Base-by-base conservation (phyloP, 2,888 invertebrate genomes). In the Arctia plantaginis region DNA sequence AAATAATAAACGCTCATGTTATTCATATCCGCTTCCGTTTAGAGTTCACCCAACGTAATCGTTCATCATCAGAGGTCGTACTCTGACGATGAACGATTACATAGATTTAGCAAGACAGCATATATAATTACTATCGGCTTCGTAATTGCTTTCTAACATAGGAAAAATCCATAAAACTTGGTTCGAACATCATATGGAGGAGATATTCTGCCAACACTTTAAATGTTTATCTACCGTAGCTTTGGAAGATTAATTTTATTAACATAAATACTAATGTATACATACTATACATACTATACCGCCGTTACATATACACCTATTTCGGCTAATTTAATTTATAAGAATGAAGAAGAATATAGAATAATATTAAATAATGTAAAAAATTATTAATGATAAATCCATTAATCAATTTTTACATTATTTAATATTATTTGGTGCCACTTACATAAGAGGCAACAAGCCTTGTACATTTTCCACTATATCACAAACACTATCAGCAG, bases 1-100 rank as follows among this genome's bases (percentile, higher is more conserved):
- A 80, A 65, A 65, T 35, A 71, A 35, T 65, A 39, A 35, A 12
- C 18, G 30, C 20, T 67, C 12, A 30, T 47, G 30, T 33, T 67
- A 67, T 30, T 66, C 39, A 41, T 39, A 66, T 66, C 44, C 66
- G 27, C 20, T 67, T 67, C 30, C 44, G 27, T 44, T 67, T 67
- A 44, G 27, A 67, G 39, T 67, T 30, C 66, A 44, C 30, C 41
- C 30, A 41, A 15, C 39, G 39, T 35, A 23, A 35, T 66, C 39
- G 41, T 41, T 23, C 35, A 35, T 41, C 66, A 66, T 66, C 66
- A 66, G 39, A 13, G 23, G n/a, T 10, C n/a, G n/a, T 23, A 8
- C n/a, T 59, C 13, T 59, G 55, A 27, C 15, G 13, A 59, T 59
- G 3, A 59, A 2, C 27, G 15, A 59, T 59, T 59, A 59, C 27